phyloP scores from a whole-genome alignment of 2,888 invertebrate genomes.

The Palloptera scutellata region DNA sequence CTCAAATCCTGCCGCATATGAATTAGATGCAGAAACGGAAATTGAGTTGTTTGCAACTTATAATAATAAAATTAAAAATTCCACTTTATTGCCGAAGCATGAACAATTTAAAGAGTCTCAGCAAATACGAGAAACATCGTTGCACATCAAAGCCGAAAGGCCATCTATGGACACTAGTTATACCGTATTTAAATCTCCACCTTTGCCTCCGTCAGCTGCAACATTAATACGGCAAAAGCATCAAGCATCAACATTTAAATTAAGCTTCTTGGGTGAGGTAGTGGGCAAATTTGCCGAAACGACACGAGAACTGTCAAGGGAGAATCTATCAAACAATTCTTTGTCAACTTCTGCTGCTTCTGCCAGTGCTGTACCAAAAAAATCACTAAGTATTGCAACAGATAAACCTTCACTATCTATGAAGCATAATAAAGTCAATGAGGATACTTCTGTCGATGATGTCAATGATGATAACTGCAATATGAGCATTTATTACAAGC shows the following conservation, averaged over 20 bases:
- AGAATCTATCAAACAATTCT: not conserved
- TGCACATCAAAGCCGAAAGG: constrained; percentile 44
- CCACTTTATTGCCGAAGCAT: constrained; percentile 52
- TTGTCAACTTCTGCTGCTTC: not conserved
- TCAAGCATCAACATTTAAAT: constrained; percentile 29
- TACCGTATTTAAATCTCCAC: constrained; percentile 21
- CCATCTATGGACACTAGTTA: constrained; percentile 15
- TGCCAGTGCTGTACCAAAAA: constrained; percentile 11
- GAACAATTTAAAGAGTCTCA: constrained; percentile 16
- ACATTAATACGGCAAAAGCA: constrained; percentile 1
- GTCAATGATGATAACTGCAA: constrained; percentile 39
- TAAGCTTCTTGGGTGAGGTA: constrained; percentile 16
- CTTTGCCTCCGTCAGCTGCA: not conserved
- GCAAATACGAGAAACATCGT: constrained; percentile 40
- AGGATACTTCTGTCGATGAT: constrained; percentile 3
- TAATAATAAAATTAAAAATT: constrained; percentile 58
- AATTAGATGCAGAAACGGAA: constrained; percentile 58
- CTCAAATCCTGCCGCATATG: constrained; percentile 35
- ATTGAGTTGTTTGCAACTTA: constrained; percentile 51
- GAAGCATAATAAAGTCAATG: not conserved
- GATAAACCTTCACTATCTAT: not conserved
- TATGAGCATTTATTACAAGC: constrained; percentile 55
- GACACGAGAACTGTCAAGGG: not conserved
- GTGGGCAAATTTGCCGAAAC: not conserved
- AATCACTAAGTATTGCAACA: not conserved